A percentile compares a stretch with the other conserved stretches of the same genome.
Evolutionary conservation across 2,113 vertebrate genomes (phyloP).

Genomic region (Myotis brandtii): DNA sequence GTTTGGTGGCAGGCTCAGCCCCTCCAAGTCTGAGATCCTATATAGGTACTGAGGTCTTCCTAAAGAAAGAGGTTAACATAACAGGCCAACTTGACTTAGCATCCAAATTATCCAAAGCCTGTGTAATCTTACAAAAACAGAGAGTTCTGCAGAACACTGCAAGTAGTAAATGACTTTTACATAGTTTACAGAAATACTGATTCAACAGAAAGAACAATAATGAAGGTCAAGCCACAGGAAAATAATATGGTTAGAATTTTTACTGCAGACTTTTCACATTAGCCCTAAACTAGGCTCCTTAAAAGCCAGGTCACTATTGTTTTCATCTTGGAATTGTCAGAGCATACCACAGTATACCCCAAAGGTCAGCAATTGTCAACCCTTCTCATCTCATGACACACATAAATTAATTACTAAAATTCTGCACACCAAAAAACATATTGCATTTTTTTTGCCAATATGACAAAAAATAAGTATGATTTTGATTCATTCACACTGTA

Average conservation of each 20-base stretch:
- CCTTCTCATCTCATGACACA: neutral
- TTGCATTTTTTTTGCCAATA: neutral
- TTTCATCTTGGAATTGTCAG: neutral
- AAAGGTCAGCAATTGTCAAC: neutral
- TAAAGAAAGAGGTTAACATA: neutral
- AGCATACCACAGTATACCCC: neutral
- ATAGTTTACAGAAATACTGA: neutral
- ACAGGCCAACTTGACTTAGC: neutral
- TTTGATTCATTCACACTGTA: neutral
- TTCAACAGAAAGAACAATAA: neutral
- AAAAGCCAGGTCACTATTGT: neutral
- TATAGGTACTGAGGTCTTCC: neutral
- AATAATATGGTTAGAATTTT: neutral
- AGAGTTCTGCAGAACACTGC: neutral
- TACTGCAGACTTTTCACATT: neutral
- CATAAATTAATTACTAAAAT: neutral
- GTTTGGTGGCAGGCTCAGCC: neutral
- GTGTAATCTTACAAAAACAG: neutral
- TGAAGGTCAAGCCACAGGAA: neutral
- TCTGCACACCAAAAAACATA: neutral
- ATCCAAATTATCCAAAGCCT: neutral
- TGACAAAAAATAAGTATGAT: neutral
- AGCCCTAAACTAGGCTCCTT: neutral
- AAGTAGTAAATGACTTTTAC: neutral
- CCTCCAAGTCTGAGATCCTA: neutral